Evolutionary conservation across 2,888 invertebrate genomes (phyloP).

Genomic region (Chirona hameri): DNA sequence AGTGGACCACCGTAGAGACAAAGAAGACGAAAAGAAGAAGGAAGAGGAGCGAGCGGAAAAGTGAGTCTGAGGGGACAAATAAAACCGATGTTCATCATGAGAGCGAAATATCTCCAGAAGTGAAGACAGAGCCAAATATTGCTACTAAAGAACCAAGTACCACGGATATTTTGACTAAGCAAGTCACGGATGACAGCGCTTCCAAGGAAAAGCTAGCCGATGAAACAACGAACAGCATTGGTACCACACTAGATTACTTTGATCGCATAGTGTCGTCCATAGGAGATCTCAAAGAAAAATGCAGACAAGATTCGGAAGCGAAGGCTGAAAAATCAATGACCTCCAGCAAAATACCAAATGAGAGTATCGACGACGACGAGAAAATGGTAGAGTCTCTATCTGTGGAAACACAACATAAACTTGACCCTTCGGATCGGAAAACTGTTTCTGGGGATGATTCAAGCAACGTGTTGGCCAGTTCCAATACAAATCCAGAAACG

Average conservation of each 20-base stretch:
- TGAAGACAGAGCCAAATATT: not conserved
- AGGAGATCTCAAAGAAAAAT: not conserved
- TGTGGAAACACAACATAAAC: too few relatives aligned
- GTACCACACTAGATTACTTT: not conserved
- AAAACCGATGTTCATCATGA: not conserved
- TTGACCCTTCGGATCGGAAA: too few relatives aligned
- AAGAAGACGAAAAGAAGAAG: not conserved
- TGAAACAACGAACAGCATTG: not conserved
- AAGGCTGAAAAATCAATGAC: not conserved
- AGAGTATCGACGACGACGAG: too few relatives aligned
- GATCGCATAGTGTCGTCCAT: not conserved
- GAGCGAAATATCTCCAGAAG: not conserved
- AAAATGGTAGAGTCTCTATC: too few relatives aligned
- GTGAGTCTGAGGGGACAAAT: not conserved
- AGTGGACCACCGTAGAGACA: not conserved
- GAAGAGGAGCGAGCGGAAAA: not conserved
- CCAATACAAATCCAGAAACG: too few relatives aligned
- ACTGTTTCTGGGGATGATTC: too few relatives aligned
- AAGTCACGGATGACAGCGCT: not conserved
- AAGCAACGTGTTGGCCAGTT: too few relatives aligned
- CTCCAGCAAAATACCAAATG: not conserved
- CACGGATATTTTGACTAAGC: not conserved
- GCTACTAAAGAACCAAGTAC: not conserved
- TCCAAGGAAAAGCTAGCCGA: not conserved
- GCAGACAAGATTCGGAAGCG: not conserved